A percentile compares a stretch with the other conserved stretches of the same genome.
phyloP scores from a whole-genome alignment of 1,140 invertebrate genomes.

The Drosophila gunungcola region DNA sequence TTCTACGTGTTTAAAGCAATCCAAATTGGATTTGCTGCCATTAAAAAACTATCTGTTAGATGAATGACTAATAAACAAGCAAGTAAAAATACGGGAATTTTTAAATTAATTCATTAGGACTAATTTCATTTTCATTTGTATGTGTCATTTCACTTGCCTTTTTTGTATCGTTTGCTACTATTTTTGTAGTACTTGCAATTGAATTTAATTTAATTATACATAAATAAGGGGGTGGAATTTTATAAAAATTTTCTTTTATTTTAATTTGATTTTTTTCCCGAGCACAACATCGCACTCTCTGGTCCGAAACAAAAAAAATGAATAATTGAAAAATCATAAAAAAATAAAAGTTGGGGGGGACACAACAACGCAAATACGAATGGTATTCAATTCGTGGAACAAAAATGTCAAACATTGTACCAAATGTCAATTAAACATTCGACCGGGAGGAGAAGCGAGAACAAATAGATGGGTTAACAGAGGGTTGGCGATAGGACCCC shows the following conservation, averaged over 20 bases:
- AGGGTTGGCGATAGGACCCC: background rate
- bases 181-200: constrained; percentile 1
- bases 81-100: constrained; percentile 19
- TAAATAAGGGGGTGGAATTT: constrained; percentile 39
- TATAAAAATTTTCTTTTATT: constrained; percentile 56
- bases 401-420: constrained; percentile 65
- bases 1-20: constrained; percentile 40
- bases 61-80: constrained; percentile 2
- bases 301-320: constrained; percentile 17
- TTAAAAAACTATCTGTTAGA: constrained; percentile 40
- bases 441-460: constrained; percentile 35
- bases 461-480: constrained; percentile 29
- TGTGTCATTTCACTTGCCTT: constrained; percentile 47
- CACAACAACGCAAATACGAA: constrained; percentile 26
- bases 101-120: constrained; percentile 36
- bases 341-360: constrained; percentile 10
- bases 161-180: background rate
- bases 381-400: constrained; percentile 40
- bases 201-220: constrained; percentile 55
- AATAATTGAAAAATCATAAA: constrained; percentile 65
- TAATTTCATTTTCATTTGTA: constrained; percentile 61
- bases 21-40: constrained; percentile 46
- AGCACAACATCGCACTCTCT: background rate
- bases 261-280: constrained; percentile 35
- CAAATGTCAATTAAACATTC: constrained; percentile 77